Evolutionary conservation across 2,888 invertebrate genomes (phyloP).

Genomic region (Heliconius aoede): DNA sequence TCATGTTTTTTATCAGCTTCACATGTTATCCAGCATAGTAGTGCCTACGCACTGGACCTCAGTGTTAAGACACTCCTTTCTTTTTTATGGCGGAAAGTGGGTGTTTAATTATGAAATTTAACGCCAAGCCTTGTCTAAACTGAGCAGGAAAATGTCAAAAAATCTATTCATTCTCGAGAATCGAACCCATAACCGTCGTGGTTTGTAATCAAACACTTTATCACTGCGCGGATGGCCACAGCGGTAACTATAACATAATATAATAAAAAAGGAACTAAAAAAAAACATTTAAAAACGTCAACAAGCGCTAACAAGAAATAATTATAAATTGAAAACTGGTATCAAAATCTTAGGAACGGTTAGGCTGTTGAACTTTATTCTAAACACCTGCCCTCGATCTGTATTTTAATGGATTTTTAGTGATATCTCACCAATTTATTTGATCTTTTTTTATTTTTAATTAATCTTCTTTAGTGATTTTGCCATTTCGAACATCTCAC

Average conservation of each 20-base stretch:
- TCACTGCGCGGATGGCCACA: background rate
- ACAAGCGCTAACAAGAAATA: background rate
- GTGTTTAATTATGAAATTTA: background rate
- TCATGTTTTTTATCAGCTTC: background rate
- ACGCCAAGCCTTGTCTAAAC: background rate
- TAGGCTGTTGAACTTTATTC: constrained; percentile 32
- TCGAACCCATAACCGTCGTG: background rate
- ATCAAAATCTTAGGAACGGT: background rate
- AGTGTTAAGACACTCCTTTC: background rate
- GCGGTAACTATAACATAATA: too few species aligned
- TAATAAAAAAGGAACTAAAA: background rate
- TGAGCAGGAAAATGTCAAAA: background rate
- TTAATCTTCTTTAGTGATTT: background rate
- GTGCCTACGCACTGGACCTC: background rate
- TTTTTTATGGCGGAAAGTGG: background rate
- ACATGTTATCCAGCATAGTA: background rate
- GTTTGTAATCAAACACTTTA: background rate
- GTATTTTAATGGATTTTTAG: constrained; percentile 5
- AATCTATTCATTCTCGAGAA: background rate
- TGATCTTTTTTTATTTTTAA: background rate
- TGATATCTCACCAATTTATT: constrained; percentile 10
- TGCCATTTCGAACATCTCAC: background rate
- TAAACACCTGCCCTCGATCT: constrained; percentile 28
- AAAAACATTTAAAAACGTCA: background rate
- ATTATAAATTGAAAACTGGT: background rate